phyloP scores from a whole-genome alignment of 2,888 invertebrate species.

The Nomada lathburiana region DNA sequence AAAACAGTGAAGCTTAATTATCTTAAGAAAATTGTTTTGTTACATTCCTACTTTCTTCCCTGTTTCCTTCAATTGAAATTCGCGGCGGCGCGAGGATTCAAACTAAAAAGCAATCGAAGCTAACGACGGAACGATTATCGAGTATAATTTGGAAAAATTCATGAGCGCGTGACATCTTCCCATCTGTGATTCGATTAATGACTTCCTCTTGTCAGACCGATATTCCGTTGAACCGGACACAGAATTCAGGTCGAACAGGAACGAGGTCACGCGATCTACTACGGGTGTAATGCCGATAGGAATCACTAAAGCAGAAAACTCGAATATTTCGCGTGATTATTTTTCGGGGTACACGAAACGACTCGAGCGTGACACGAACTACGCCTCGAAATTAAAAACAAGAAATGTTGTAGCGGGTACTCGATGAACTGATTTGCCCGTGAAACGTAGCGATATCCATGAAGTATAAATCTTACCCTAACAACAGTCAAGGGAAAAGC shows the following conservation, averaged over 20 bases:
- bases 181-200: conserved; percentile 48
- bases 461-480: conserved; percentile 74
- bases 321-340: conserved; percentile 29
- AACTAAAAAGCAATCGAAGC: neutral
- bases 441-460: neutral
- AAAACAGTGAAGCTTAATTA: too few relatives aligned
- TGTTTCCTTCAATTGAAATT: too few relatives aligned
- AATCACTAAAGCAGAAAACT: conserved; percentile 33
- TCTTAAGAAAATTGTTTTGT: too few relatives aligned
- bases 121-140: neutral
- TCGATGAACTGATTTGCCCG: neutral
- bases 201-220: conserved; percentile 44
- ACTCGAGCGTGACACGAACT: neutral
- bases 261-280: conserved; percentile 53
- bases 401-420: too few relatives aligned
- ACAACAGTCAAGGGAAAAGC: conserved; percentile 80
- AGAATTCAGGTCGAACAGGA: conserved; percentile 42
- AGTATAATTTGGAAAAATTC: conserved; percentile 10
- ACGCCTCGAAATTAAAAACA: neutral
- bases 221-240: conserved; percentile 32
- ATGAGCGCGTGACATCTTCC: neutral
- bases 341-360: conserved; percentile 4
- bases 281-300: conserved; percentile 42
- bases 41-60: too few relatives aligned
- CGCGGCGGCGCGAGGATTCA: too few relatives aligned